Evolutionary conservation across 2,888 invertebrate species (phyloP).

Genomic region (Dromius quadrimaculatus): DNA sequence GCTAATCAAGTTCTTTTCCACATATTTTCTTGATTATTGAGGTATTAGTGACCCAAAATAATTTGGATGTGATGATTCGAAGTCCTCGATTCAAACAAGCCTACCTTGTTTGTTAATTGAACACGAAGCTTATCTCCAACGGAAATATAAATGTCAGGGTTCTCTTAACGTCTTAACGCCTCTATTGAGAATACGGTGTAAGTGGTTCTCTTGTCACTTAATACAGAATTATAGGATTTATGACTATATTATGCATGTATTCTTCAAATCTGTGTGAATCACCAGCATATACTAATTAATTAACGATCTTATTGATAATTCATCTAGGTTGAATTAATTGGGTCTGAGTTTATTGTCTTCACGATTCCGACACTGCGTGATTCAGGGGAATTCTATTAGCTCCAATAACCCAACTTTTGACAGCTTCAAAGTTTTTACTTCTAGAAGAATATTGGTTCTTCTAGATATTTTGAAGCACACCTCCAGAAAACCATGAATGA

Average conservation of each 20-base stretch:
- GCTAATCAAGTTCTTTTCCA: not conserved
- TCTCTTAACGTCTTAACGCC: slow-evolving; percentile 4
- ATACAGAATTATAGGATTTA: slow-evolving; percentile 17
- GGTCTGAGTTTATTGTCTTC: slow-evolving; percentile 34
- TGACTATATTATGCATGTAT: slow-evolving; percentile 17
- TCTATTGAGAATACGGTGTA: slow-evolving; percentile 18
- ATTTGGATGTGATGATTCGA: slow-evolving; percentile 12
- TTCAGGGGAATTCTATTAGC: not conserved
- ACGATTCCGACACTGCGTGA: slow-evolving; percentile 25
- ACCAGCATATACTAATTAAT: slow-evolving; percentile 36
- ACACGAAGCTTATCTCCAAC: slow-evolving; percentile 28
- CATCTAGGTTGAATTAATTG: slow-evolving; percentile 37
- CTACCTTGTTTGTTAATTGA: slow-evolving; percentile 37
- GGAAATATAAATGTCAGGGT: slow-evolving; percentile 41
- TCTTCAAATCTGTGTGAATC: slow-evolving; percentile 28
- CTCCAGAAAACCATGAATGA: slow-evolving; percentile 34
- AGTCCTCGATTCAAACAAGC: slow-evolving; percentile 22
- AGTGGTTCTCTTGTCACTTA: slow-evolving; percentile 16
- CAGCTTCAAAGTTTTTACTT: not conserved
- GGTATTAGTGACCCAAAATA: slow-evolving; percentile 9
- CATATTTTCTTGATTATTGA: not conserved
- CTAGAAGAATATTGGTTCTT: not conserved
- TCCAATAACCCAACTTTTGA: slow-evolving; percentile 8
- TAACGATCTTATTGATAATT: slow-evolving; percentile 29
- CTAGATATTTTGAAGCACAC: slow-evolving; percentile 4